Conservation (phyloP, 2,888 invertebrate species). For the Lycaena phlaeas region DNA sequence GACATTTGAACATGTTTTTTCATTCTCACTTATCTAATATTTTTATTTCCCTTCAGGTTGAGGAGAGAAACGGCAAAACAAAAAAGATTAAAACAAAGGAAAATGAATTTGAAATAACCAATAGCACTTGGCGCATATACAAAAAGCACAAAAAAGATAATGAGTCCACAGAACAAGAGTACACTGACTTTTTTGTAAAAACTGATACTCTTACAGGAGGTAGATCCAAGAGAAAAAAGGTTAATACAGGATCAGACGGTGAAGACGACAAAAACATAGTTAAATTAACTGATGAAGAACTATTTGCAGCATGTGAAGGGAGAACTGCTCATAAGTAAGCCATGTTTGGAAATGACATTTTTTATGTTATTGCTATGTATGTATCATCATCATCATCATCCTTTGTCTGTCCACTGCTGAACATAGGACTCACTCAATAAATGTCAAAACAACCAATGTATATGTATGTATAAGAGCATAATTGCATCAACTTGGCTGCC, state of each 20-base stretch:
- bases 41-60: too few species aligned
- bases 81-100: constrained; percentile 51
- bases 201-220: constrained; percentile 47
- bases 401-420: too few species aligned
- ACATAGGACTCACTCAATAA: too few species aligned
- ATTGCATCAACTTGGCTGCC: too few species aligned
- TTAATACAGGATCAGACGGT: constrained; percentile 30
- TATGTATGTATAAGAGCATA: too few species aligned
- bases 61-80: constrained; percentile 53
- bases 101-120: constrained; percentile 46
- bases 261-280: constrained; percentile 36
- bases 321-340: constrained; percentile 87
- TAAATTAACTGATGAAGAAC: constrained; percentile 81
- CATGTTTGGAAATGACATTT: too few species aligned
- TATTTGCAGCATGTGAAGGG: constrained; percentile 85
- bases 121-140: constrained; percentile 50
- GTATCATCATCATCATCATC: too few species aligned
- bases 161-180: constrained; percentile 32
- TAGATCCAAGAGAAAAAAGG: constrained; percentile 35
- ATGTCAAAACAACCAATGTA: too few species aligned
- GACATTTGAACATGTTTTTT: too few species aligned
- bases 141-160: constrained; percentile 28
- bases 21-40: too few species aligned
- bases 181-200: constrained; percentile 48
- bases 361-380: too few species aligned